Evolutionary conservation across 2,113 vertebrate species (phyloP), one percentile per base, ranked within the genome.

Genomic region (Agapornis roseicollis): DNA sequence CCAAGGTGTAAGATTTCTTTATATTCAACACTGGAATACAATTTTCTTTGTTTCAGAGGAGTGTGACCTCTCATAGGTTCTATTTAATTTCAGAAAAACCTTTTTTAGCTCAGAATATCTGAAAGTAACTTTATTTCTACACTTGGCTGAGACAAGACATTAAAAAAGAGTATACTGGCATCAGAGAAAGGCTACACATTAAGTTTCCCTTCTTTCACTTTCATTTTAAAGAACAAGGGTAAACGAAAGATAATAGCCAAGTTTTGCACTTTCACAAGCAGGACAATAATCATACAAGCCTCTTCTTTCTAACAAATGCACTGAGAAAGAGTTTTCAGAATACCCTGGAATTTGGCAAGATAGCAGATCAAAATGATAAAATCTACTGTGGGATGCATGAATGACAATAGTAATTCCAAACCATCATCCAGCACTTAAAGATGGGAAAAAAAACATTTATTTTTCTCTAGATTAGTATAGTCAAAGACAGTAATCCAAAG

Each of bases 151-250:
- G 24, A 37, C 1, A 50, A 4, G 24, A 27, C 19, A 69, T 18
- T 29, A 47, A 55, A 70, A 50, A 42, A n/a, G 3, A n/a, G 10
- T 28, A 71, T 44, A 55, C 6, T 19, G 6, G 10, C 29, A 65
- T 61, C 9, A 55, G 7, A 24, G 5, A 28, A 16, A 70, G 7
- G 5, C 35, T 64, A 56, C 2, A 49, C 0, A 2, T 4, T 33
- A 46, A 20, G 2, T 60, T 77, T 55, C 27, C 19, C 2, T 44
- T 88, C 7, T 33, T 72, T 63, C 35, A 10, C 8, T 13, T 83
- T 74, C 11, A 33, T 37, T 83, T 80, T 33, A 72, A 79, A 85
- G 17, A 12, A 2, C 2, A 28, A 10, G 4, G 3, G 3, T 72
- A 82, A 76, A 64, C n/a, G 8, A 76, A 81, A 69, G 9, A 63